Evolutionary conservation across 2,113 vertebrate species (phyloP), one percentile per base, ranked within the genome.

Genomic region (Rana temporaria): DNA sequence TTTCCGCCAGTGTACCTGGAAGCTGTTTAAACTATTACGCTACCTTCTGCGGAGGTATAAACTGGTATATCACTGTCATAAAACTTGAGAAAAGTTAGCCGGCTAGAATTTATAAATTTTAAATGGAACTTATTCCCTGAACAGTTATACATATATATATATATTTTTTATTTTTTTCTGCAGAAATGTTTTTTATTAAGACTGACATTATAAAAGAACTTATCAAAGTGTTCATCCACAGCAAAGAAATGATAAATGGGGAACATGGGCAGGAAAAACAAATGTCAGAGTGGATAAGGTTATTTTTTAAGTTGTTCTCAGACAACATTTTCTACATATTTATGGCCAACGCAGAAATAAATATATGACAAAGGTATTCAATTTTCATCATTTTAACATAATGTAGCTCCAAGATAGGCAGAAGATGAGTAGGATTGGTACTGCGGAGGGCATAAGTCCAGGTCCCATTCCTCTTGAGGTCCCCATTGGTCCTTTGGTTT

Each of bases 111-210:
- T 83, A 83, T 76, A 83, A 15, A 83, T 83, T 76, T 68, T 76
- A 76, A 42, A 76, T 76, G 72, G 55, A 83, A 76, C 55, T 68
- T 66, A 68, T 68, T 83, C 80, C 72, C 71, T 18, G n/a, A 68
- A 60, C 53, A 67, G 71, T 66, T 32, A 56, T 48, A 42, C 9
- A 48, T 48, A 48, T 8, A 2, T 6, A 38, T 38, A 38, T 38
- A 38, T 8, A 4, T 8, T 38, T 5, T 8, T 6, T 38, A 38
- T 71, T 82, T 82, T 83, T 62, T 11, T 6, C 18, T 17, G 53
- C 53, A 67, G 19, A 66, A 76, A 83, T 83, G 81, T 76, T 83
- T 83, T 83, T 53, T 83, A 83, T 83, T 83, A 83, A 22, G 72
- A 62, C 69, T 76, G 71, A 66, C 34, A 48, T 76, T 83, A 83